Percentiles rank a stretch among this genome's conserved stretches.
Evolutionary conservation across 37 sponge, comb jelly and placozoan genomes (phyloP).

Genomic region (Corticium candelabrum): DNA sequence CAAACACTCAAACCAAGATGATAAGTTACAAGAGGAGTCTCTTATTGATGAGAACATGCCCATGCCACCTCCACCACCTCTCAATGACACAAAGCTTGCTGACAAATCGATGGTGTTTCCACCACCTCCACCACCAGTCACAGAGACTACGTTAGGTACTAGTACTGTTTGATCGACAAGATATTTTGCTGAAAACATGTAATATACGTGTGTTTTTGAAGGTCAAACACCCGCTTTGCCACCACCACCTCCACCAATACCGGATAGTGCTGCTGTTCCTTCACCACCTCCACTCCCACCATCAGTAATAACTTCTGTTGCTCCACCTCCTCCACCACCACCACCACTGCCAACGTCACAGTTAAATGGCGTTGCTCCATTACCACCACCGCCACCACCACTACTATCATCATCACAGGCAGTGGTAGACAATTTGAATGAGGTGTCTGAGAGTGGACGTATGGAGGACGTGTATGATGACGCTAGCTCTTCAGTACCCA

Average conservation of each 20-base stretch:
- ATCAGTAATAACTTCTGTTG: background rate
- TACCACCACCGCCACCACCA: background rate
- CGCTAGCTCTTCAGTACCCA: background rate
- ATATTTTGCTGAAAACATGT: no score
- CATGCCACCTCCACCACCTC: no score
- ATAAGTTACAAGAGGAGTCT: background rate
- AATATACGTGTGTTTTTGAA: no score
- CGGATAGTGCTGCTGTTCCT: background rate
- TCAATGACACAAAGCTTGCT: background rate
- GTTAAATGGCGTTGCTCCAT: background rate
- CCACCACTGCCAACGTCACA: no score
- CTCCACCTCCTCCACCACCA: background rate
- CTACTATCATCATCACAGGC: background rate
- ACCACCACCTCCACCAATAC: slow-evolving; percentile 11
- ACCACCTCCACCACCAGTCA: slow-evolving; percentile 13
- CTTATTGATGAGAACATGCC: background rate
- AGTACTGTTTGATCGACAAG: no score
- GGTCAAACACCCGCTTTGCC: background rate
- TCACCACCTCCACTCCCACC: background rate
- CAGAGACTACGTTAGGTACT: slow-evolving; percentile 9
- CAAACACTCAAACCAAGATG: background rate
- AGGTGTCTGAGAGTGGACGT: background rate
- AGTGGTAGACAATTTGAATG: background rate
- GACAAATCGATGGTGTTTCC: slow-evolving; percentile 3
- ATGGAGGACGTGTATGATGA: background rate